phyloP scores from a whole-genome alignment of 2,113 vertebrate species.

The Grus americana region DNA sequence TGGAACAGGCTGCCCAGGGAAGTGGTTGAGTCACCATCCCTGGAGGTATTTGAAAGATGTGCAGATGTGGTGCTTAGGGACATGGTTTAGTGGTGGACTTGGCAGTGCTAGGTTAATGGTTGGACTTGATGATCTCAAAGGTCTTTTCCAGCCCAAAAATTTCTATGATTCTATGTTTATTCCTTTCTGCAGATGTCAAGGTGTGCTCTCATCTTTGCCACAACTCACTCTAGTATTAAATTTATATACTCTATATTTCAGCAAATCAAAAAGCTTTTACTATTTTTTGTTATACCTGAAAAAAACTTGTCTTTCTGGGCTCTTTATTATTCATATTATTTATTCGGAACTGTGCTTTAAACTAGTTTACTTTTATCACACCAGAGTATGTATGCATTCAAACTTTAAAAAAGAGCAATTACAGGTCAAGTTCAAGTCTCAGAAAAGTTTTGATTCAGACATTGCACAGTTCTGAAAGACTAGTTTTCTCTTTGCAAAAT shows the following conservation, averaged over 20 bases:
- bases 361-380: neutral
- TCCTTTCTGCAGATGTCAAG: neutral
- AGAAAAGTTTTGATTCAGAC: neutral
- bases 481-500: neutral
- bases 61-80: no score
- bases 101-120: no score
- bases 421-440: neutral
- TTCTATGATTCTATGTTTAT: no score
- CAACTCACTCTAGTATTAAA: neutral
- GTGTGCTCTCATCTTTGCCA: neutral
- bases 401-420: neutral
- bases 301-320: neutral
- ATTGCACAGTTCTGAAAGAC: neutral
- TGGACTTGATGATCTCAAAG: no score
- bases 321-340: conserved; percentile 1
- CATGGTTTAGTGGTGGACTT: no score
- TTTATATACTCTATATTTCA: neutral
- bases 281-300: neutral
- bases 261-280: neutral
- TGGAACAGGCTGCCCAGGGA: no score
- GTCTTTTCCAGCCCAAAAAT: no score
- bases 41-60: no score
- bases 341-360: neutral
- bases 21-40: no score
- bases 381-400: neutral